Base-by-base conservation (phyloP, 2,888 invertebrate genomes). In the Diaprepes abbreviatus region DNA sequence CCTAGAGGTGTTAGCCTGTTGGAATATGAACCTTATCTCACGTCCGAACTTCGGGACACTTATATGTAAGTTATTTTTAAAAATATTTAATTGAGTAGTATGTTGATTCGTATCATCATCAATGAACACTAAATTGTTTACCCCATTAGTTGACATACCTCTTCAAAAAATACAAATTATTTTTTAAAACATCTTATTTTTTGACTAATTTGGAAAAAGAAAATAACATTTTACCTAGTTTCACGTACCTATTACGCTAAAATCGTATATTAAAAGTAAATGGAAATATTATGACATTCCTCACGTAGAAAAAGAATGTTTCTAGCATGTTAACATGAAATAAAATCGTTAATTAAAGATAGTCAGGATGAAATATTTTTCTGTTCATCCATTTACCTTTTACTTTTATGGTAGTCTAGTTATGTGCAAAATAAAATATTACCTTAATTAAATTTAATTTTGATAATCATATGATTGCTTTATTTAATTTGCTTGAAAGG, bases 261-360 rank as follows among this genome's bases (percentile, higher is more conserved):
- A 33, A 21, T 7, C 36, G 38, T 38, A 38, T 55, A 55, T 55
- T 24, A 55, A 36, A n/a, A 7, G 12, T 24, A n/a, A 38, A 38
- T 55, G 14, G 14, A 36, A 55, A 55, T 55, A 55, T 55, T 55
- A 55, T 55, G 54, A 55, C 55, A 12, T 55, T 38, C 38, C 16
- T 17, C 14, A 38, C 24, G 3, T 24, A 28, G 28, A 9, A 28
- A n/a, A 19, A 12, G 48, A 28, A 48, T 48, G 24, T 48, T 21
- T 40, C 19, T 19, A 40, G 24, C 63, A 54, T 64, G 45, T 64
- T 65, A 65, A 48, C 48, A 65, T 65, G 45, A 64, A 40, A 64
- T 55, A 28, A 57, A 50, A 60, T 43, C 59, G 35, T 24, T 52
- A 60, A 54, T 66, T 66, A 66, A 66, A 52, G 50, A 40, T 21